Base-by-base conservation (phyloP, 2,888 invertebrate species). In the Petrolisthes cinctipes region DNA sequence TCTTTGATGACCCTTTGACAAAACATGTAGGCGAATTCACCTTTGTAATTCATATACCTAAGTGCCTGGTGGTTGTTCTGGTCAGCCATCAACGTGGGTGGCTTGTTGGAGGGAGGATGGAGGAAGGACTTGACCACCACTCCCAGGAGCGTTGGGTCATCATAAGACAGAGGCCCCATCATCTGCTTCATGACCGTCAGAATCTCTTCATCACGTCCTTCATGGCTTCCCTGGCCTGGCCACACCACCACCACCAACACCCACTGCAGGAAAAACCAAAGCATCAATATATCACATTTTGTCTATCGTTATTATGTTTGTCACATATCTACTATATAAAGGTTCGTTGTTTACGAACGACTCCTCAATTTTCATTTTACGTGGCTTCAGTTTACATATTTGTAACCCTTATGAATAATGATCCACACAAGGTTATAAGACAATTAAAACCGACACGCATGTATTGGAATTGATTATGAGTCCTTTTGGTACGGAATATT, bases 61-160 rank as follows among this genome's bases (percentile, higher is more conserved):
- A 7, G 23, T 7, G 56, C 61, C 4, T 23, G 7, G 20, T 23
- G 5, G 37, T 20, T 84, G 4, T 54, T 7, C 56, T 75, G 20
- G 20, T n/a, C 57, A 20, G 54, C 76, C 9, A 80, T 20, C 5
- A 89, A 61, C 20, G 83, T 83, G 57, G 86, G 86, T 7, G 86
- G 83, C 9, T 51, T 11, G 0, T 75, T 61, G 51, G 86, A 86
- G n/a, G 89, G 89, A 7, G 83, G 83, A 7, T 81, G 37, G 3
- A 89, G 82, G 51, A 82, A 83, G 20, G 17, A 53, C 37, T 57
- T 9, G 5, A 14, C 9, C 23, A 83, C 83, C 56, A 75, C 4
- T 20, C 57, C 57, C 6, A 83, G 71, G 14, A 87, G 84, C 20
- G 57, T 66, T 51, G 84, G 73, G 57, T 88, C 85, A 54, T 88